Evolutionary conservation across 2,113 vertebrate species (phyloP).

Genomic region (Notechis scutatus): DNA sequence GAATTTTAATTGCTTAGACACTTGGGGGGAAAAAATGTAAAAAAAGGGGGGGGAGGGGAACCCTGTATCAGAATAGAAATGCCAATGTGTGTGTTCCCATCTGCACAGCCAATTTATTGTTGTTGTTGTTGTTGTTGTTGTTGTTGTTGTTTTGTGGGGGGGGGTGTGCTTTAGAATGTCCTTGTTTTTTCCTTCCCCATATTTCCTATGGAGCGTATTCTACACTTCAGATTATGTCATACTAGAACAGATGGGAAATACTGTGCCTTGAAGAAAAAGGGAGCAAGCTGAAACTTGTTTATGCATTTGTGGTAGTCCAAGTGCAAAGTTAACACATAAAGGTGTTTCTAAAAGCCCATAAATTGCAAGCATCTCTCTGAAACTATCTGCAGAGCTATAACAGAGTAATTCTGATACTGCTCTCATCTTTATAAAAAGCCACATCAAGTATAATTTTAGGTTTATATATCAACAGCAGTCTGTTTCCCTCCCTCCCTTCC

Average conservation of each 20-base stretch:
- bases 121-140: not conserved
- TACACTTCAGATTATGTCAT: not conserved
- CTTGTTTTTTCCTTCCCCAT: not conserved
- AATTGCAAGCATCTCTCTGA: not conserved
- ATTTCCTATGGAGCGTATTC: not conserved
- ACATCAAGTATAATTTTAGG: conserved; percentile 6
- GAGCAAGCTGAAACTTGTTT: not conserved
- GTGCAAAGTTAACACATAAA: not conserved
- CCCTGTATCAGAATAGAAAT: not conserved
- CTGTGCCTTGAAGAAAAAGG: not conserved
- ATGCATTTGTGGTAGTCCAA: not conserved
- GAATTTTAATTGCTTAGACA: not conserved
- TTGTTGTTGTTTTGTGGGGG: not conserved
- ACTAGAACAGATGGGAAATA: not conserved
- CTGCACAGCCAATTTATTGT: not conserved
- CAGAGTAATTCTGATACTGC: not conserved
- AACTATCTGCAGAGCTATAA: not conserved
- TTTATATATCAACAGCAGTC: not conserved
- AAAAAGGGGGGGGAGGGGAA: not conserved
- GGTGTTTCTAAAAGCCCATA: not conserved
- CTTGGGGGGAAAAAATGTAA: not conserved
- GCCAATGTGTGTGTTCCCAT: not conserved
- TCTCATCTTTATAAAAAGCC: not conserved
- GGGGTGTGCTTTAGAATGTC: not conserved
- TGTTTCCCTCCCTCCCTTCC: too few species aligned